Base-by-base conservation (phyloP, 2,888 invertebrate genomes). In the Cephus pygmeus region DNA sequence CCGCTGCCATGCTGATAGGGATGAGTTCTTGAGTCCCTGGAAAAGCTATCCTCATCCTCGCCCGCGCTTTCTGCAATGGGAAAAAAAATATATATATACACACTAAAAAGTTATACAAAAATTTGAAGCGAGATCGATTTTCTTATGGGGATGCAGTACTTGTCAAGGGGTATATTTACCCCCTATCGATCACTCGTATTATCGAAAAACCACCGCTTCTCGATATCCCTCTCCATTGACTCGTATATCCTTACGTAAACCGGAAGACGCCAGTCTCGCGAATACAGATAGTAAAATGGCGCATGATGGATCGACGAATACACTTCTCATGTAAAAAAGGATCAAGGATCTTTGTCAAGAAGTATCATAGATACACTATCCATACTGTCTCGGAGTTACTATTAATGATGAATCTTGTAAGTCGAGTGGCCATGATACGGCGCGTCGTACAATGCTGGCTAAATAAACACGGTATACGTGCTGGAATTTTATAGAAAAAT, bases 1-100 rank as follows among this genome's bases (percentile, higher is more conserved):
- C 92, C 91, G 82, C 84, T 82, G 84, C 86, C 88, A 89, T 56
- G 56, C 56, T 56, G 56, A 56, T 56, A 56, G 23, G 56, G 56
- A 82, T 91, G 91, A 91, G 92, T 92, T 91, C 90, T 90, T 79
- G 81, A 81, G 83, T 88, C 87, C 85, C 85, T 87, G 84, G 86
- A 83, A 80, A 84, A 76, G 90, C 92, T 92, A 87, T 92, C 93
- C 90, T 93, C 93, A 93, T 94, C 93, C 91, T 94, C 93, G 87
- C 92, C 92, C 89, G 93, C 92, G 91, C 93, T 94, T 88, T 93
- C 94, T 94, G 92, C 3, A 93, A 93, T 9, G 23, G 71, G 3
- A 31, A 31, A 31, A 35, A 35, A 12, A 35, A 34, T 11, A 34
- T 2, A 71, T 12, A 40, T 6, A 40, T 0, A 40, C 15, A 40